These are phyloP conservation scores for Clunio marinus DNA, from an alignment of 2,888 invertebrate genomes.

Conservation along the genomic window DNA sequence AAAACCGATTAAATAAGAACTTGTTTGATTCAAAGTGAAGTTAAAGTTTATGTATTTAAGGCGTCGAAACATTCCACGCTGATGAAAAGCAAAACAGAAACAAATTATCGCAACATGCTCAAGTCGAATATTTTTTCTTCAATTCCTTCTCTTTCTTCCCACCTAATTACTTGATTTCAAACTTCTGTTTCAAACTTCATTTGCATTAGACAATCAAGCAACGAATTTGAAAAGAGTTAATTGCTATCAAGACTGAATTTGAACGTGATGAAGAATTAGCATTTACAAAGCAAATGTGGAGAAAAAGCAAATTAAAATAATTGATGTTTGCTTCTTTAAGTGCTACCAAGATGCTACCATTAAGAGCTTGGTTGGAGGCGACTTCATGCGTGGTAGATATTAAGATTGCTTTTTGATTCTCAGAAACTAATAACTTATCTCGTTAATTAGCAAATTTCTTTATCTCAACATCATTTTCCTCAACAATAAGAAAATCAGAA, in stretches of 20 bases:
- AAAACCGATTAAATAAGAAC: not conserved
- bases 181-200: not conserved
- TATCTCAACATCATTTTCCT: too few species aligned
- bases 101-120: not conserved
- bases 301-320: not conserved
- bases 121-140: too few species aligned
- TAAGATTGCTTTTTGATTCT: too few species aligned
- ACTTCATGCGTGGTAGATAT: too few species aligned
- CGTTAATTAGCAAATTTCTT: too few species aligned
- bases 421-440: too few species aligned
- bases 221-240: not conserved
- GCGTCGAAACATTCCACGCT: not conserved
- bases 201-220: not conserved
- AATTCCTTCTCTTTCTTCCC: not conserved
- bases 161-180: not conserved
- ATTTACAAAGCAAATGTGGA: not conserved
- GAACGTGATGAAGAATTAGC: not conserved
- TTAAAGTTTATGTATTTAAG: too few species aligned
- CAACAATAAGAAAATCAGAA: too few species aligned
- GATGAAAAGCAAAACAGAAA: not conserved
- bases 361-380: too few species aligned
- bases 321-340: not conserved
- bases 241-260: not conserved
- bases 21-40: not conserved
- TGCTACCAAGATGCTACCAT: slow-evolving; percentile 2